Base-by-base conservation (phyloP, 2,888 invertebrate genomes). In the Acrobasis consociella region DNA sequence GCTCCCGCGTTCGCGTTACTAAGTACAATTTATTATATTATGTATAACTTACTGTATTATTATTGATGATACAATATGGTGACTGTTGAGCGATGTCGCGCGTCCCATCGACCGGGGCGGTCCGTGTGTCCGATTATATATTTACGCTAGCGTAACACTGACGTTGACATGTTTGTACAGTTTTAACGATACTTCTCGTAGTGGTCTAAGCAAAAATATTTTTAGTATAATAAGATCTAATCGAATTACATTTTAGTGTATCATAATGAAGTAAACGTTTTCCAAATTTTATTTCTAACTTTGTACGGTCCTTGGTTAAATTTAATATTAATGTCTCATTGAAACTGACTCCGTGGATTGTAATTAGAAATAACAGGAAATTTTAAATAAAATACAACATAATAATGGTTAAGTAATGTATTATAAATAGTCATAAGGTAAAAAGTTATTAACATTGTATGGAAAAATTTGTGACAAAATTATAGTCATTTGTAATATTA, bases 401-500 rank as follows among this genome's bases (percentile, higher is more conserved):
- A 87, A 85, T 89, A 83, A 86, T 82, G 82, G 81, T 81, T 89
- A 92, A 91, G 91, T 91, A 89, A 89, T 92, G 91, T 91, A 92
- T 91, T 91, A 92, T 92, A 92, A 90, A 87, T 91, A 91, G 90
- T 70, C 74, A 64, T 91, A 91, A 91, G 91, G 89, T 91, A 90
- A 91, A 91, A 91, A 90, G 92, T 92, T 92, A 92, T 91, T 92
- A 92, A 93, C 93, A 92, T 87, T 93, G 93, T 93, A 93, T 91
- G 93, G 92, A 92, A 91, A 90, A 91, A 91, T 92, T 60, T 91
- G 93, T 93, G 93, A 93, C 93, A 93, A 91, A 92, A 93, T 91
- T 93, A 93, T 93, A 93, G 93, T 93, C 93, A 93, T 93, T 93
- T 93, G 93, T 93, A 93, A 93, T 93, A 93, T 92, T 91, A 85